Evolutionary conservation across 2,888 invertebrate species (phyloP), one percentile per base, ranked within the genome.

Genomic region (Aleiodes testaceus): DNA sequence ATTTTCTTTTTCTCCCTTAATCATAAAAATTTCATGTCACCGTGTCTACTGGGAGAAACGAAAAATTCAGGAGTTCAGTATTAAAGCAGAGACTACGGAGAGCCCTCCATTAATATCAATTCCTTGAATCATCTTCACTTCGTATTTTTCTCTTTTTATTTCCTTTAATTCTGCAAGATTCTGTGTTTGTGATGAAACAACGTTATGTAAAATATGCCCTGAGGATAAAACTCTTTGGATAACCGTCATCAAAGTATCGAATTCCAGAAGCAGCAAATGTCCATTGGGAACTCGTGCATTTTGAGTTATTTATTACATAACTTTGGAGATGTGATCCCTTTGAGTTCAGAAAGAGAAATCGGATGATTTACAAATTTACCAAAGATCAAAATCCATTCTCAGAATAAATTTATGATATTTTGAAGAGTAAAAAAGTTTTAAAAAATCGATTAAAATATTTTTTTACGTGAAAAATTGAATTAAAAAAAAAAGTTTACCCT

Each of bases 301-400:
- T 55, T n/a, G 30, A 30, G 11, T 55, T 26, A 42, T 59, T 59
- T 7, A 42, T 59, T 59, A 18, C 59, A 18, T 42, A 59, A 59
- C 16, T 16, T 42, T 12, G 59, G n/a, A n/a, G 36, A 42, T 42
- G 18, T 36, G 36, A 59, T 53, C 12, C 30, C 53, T 22, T 14
- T 45, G n/a, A 45, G 45, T 45, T n/a, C 9, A 14, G 14, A 2
- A 3, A 6, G 14, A 45, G 14, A 50, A 50, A 36, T 36, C 9
- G 36, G 11, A 36, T 36, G 36, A 36, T 36, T 9, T 36, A 0
- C 3, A 11, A 6, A 9, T 36, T 6, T 11, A 36, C 9, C 36
- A 36, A 36, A 6, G 36, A 9, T 36, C 9, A 3, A 36, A 9
- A 36, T 36, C 36, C 6, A 36, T 36, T 36, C 11, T 36, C 9